Evolutionary conservation across 2,113 vertebrate genomes (phyloP).

Genomic region (Natator depressus): DNA sequence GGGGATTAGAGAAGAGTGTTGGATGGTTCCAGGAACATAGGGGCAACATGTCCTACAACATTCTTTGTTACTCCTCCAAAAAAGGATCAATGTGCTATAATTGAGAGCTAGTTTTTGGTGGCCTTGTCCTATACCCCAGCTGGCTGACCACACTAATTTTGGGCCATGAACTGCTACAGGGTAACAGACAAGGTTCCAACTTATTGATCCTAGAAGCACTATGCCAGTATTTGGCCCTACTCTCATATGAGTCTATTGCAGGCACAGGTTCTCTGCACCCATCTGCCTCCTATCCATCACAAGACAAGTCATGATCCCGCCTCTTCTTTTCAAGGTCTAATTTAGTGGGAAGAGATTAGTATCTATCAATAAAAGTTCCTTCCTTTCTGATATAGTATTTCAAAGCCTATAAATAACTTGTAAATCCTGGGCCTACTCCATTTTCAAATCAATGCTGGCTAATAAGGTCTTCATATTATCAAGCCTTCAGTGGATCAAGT

Average conservation of each 20-base stretch:
- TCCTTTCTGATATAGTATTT: not conserved
- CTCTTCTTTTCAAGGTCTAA: not conserved
- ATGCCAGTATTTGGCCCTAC: not conserved
- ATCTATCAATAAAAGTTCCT: not conserved
- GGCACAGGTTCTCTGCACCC: not conserved
- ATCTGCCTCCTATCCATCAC: not conserved
- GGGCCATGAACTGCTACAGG: not conserved
- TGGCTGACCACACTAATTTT: rapidly evolving
- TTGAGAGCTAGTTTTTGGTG: not conserved
- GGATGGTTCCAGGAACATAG: not conserved
- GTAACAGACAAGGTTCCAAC: not conserved
- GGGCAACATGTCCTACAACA: not conserved
- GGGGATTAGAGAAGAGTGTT: not conserved
- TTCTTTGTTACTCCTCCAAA: not conserved
- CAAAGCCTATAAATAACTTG: not conserved
- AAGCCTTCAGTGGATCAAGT: not conserved
- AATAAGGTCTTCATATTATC: not conserved
- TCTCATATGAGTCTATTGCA: not conserved
- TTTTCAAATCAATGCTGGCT: not conserved
- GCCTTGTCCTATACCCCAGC: not conserved
- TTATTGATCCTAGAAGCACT: not conserved
- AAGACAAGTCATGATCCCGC: not conserved
- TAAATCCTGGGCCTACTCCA: not conserved
- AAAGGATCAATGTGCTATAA: not conserved
- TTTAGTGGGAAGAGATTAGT: not conserved